Percentiles rank a stretch among this genome's conserved stretches.
These are phyloP conservation scores for Stercorarius parasiticus DNA, from an alignment of 2,113 vertebrate species.

Conservation along the genomic window DNA sequence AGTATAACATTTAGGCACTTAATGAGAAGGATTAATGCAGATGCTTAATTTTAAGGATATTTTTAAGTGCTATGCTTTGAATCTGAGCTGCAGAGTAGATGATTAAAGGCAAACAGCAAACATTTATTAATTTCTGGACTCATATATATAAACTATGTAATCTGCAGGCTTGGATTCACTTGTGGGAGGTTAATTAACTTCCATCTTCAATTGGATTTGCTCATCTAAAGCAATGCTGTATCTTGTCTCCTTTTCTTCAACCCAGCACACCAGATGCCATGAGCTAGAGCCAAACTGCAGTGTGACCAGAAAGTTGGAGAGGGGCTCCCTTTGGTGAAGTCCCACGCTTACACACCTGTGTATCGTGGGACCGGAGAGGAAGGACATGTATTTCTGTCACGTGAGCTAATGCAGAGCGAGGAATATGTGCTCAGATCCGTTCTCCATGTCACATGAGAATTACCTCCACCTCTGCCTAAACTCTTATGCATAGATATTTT, in stretches of 20 bases:
- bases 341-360: neutral
- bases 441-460: neutral
- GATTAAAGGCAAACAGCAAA: slow-evolving; percentile 6
- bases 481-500: neutral
- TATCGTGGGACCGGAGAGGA: accelerated
- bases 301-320: neutral
- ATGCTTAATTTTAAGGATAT: neutral
- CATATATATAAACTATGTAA: neutral
- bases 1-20: neutral
- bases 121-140: neutral
- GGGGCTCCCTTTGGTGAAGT: neutral
- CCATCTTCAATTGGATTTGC: neutral
- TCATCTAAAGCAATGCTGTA: neutral
- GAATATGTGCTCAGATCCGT: neutral
- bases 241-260: neutral
- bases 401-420: neutral
- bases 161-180: neutral
- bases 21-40: slow-evolving; percentile 26
- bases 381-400: neutral
- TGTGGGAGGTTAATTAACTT: neutral
- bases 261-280: neutral
- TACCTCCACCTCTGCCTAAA: neutral
- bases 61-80: neutral
- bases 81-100: neutral
- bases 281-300: neutral